Percentiles rank a stretch among this genome's conserved stretches.
Conservation (phyloP, 2,113 vertebrate species). For the Prolemur simus region DNA sequence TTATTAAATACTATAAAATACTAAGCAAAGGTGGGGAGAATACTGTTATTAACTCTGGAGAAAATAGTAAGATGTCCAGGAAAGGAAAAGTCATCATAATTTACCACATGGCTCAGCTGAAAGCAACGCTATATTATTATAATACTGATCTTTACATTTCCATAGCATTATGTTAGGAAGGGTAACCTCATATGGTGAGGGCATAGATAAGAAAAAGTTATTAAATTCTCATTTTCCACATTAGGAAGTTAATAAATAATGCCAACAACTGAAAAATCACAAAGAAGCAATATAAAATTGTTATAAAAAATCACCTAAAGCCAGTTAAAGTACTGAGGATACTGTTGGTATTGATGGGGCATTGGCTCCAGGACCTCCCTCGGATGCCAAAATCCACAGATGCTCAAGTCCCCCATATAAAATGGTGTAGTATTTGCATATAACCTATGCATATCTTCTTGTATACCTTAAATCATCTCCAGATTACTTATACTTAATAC, state of each 20-base stretch:
- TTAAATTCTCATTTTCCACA: not conserved
- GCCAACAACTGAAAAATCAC: not conserved
- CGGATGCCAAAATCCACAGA: not conserved
- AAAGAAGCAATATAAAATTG: not conserved
- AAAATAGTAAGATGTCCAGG: not conserved
- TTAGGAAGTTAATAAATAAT: not conserved
- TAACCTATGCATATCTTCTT: not conserved
- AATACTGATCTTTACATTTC: not conserved
- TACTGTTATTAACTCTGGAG: not conserved
- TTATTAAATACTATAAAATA: not conserved
- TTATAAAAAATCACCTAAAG: not conserved
- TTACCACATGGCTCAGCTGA: not conserved
- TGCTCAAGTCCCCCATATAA: not conserved
- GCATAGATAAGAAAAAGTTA: not conserved
- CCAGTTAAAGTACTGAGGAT: not conserved
- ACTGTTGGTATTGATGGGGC: not conserved
- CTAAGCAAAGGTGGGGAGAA: not conserved
- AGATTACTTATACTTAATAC: not conserved
- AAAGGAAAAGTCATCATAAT: not conserved
- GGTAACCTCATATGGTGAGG: not conserved
- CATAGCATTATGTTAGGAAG: not conserved
- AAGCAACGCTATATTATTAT: not conserved
- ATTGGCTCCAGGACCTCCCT: not conserved
- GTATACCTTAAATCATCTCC: not conserved
- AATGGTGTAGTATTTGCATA: not conserved